Evolutionary conservation across 35 echinoderm and acorn worm genomes (phyloP).

Genomic region (Strongylocentrotus purpuratus): DNA sequence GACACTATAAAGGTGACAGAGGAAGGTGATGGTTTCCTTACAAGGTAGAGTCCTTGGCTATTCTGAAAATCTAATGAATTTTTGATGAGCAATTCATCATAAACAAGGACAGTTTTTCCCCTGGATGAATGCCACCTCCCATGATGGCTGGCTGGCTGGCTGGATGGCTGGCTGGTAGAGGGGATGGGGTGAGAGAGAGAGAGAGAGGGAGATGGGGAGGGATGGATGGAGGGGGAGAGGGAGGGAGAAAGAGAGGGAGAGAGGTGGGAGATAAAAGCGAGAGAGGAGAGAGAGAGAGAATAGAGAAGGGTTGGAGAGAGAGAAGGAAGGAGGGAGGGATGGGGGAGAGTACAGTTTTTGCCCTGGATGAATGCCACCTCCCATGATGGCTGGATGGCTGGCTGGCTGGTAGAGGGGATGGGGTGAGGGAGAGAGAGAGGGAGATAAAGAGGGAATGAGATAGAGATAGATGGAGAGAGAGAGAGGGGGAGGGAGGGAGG

Average conservation of each 20-base stretch:
- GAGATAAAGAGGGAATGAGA: too few relatives aligned
- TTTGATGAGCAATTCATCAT: slow-evolving; percentile 42
- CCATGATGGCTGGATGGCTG: not conserved
- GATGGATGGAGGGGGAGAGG: not conserved
- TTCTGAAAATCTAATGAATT: slow-evolving; percentile 33
- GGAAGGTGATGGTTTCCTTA: not conserved
- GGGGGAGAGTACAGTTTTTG: not conserved
- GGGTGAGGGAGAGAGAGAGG: too few relatives aligned
- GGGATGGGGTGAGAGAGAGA: too few relatives aligned
- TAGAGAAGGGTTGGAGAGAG: not conserved
- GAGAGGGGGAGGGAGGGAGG: not conserved
- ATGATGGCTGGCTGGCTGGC: not conserved
- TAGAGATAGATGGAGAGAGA: not conserved
- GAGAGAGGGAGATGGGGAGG: too few relatives aligned
- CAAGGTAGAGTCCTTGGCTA: not conserved
- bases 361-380: not conserved
- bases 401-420: too few relatives aligned
- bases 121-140: not conserved
- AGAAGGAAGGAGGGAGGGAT: not conserved
- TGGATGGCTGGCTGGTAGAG: too few relatives aligned
- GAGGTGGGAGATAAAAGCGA: not conserved
- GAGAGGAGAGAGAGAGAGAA: not conserved
- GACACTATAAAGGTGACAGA: not conserved
- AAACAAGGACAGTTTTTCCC: slow-evolving; percentile 4
- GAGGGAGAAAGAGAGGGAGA: not conserved